Evolutionary conservation across 2,113 vertebrate genomes (phyloP).

Genomic region (Nerophis lumbriciformis): DNA sequence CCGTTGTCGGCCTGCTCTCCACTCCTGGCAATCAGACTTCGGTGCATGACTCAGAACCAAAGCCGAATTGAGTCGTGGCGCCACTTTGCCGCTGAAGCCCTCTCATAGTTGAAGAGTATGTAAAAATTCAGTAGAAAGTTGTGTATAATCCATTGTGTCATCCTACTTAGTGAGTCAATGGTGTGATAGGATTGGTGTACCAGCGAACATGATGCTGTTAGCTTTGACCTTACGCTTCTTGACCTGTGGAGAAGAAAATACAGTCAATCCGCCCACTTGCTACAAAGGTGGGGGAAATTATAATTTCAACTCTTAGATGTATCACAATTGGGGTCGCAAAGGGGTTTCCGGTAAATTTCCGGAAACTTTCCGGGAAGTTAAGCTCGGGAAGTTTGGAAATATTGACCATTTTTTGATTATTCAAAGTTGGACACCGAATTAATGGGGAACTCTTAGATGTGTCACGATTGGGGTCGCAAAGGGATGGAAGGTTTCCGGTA

Average conservation of each 20-base stretch:
- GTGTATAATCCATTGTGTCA: neutral
- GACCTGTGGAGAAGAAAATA: neutral
- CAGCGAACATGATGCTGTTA: neutral
- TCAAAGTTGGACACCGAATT: too few species aligned
- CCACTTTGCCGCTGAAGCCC: neutral
- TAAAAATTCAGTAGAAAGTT: slow-evolving; percentile 3
- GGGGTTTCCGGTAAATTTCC: too few species aligned
- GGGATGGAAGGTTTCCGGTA: too few species aligned
- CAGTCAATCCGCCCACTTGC: neutral
- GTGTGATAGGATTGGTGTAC: neutral
- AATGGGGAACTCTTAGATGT: too few species aligned
- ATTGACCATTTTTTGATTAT: too few species aligned
- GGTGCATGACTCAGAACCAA: slow-evolving; percentile 18
- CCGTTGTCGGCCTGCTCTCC: neutral
- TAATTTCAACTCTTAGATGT: too few species aligned
- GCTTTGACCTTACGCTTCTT: neutral
- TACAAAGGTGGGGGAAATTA: neutral
- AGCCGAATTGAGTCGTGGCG: neutral
- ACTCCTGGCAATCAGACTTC: slow-evolving; percentile 10
- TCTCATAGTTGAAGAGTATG: slow-evolving; percentile 9
- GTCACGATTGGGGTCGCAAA: too few species aligned
- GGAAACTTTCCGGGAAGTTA: too few species aligned
- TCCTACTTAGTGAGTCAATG: neutral
- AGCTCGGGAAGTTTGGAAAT: too few species aligned
- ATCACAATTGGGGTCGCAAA: too few species aligned